These are phyloP conservation scores for Florisuga fusca DNA, from an alignment of 2,797 vertebrate genomes.

Conservation along the genomic window DNA sequence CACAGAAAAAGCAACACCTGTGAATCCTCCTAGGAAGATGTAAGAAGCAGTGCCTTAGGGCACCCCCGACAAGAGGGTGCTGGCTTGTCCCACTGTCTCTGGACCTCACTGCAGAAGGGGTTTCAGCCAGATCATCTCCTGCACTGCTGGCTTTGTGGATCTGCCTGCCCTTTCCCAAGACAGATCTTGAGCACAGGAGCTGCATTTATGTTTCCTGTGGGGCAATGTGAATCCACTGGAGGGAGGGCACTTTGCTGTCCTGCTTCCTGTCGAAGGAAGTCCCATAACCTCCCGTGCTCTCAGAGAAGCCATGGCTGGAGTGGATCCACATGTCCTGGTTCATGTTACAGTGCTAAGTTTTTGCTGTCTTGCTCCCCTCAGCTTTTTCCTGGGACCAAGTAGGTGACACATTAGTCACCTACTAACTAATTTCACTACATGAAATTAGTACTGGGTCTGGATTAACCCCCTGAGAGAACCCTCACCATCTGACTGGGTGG, in stretches of 20 bases:
- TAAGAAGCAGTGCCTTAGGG: not conserved
- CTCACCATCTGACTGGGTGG: not conserved
- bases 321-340: not conserved
- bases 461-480: not conserved
- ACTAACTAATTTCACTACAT: too few species aligned
- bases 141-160: not conserved
- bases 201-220: not conserved
- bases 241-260: not conserved
- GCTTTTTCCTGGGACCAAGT: not conserved
- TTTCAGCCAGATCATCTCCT: not conserved
- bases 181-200: not conserved
- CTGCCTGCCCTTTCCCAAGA: not conserved
- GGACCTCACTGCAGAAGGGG: not conserved
- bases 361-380: not conserved
- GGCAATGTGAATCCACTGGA: not conserved
- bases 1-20: not conserved
- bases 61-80: not conserved
- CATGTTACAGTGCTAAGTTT: not conserved
- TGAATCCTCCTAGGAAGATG: not conserved
- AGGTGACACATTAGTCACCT: not conserved
- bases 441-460: not conserved
- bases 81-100: not conserved
- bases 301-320: not conserved
- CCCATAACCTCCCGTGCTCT: fast-evolving
- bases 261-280: not conserved